Percentiles rank a stretch among this genome's conserved stretches.
phyloP scores from a whole-genome alignment of 2,797 vertebrate species.

The Gambelia wislizenii region DNA sequence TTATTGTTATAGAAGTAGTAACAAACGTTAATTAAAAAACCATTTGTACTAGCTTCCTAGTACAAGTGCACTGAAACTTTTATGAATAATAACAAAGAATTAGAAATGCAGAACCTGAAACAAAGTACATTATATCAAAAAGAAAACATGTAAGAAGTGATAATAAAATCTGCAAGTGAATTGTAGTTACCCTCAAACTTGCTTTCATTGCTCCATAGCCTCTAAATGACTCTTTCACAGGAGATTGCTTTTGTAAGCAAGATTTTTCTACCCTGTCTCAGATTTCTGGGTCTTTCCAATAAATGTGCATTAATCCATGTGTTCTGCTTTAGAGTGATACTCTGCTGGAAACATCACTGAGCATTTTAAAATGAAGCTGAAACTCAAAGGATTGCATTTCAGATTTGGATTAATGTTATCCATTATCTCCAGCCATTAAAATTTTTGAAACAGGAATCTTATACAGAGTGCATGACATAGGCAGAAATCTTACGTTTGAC shows the following conservation, averaged over 20 bases:
- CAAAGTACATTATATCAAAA: slow-evolving; percentile 51
- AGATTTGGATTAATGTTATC: slow-evolving; percentile 41
- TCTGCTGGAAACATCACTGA: slow-evolving; percentile 49
- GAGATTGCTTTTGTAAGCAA: slow-evolving; percentile 43
- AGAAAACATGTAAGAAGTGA: slow-evolving; percentile 25
- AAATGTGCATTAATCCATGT: slow-evolving; percentile 32
- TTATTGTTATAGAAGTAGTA: neutral
- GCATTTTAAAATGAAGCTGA: slow-evolving; percentile 49
- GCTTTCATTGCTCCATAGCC: slow-evolving; percentile 52
- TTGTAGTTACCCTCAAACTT: slow-evolving; percentile 50
- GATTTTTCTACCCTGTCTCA: slow-evolving; percentile 52
- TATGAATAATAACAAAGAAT: slow-evolving; percentile 46
- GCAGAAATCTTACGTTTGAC: neutral
- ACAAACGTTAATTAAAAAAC: neutral
- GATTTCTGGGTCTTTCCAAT: slow-evolving; percentile 54
- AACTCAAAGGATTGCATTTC: slow-evolving; percentile 37
- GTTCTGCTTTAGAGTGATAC: slow-evolving; percentile 55
- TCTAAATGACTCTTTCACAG: slow-evolving; percentile 61
- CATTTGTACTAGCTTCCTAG: slow-evolving; percentile 51
- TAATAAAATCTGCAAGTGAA: slow-evolving; percentile 53
- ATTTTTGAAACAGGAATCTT: slow-evolving; percentile 38
- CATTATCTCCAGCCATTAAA: slow-evolving; percentile 40
- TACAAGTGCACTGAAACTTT: neutral
- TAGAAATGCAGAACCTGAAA: neutral
- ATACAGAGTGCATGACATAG: neutral